Conservation (phyloP, 2,797 vertebrate genomes). For the Perdix hodgsoniae region DNA sequence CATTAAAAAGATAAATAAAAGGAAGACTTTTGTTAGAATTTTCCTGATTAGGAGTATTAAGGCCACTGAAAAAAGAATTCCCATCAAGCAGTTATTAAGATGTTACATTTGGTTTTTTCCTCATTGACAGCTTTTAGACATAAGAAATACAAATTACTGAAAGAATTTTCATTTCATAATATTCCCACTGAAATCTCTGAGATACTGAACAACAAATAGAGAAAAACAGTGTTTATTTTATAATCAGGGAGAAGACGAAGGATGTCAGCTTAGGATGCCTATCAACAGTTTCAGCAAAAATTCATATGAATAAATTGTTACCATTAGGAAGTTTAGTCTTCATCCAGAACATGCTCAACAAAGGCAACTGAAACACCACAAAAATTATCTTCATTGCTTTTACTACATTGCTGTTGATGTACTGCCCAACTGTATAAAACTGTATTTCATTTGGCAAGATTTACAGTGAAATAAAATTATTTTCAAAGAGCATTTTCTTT, state of each 20-base stretch:
- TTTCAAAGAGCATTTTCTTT: slow-evolving; percentile 70
- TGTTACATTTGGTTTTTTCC: neutral
- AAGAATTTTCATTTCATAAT: neutral
- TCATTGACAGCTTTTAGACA: neutral
- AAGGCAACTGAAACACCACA: slow-evolving; percentile 38
- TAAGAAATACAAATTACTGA: neutral
- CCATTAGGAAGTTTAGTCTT: slow-evolving; percentile 14
- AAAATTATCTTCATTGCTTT: slow-evolving; percentile 48
- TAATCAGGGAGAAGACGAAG: slow-evolving; percentile 1
- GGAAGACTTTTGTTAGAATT: neutral
- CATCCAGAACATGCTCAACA: neutral
- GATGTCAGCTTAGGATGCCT: neutral
- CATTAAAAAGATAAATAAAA: neutral
- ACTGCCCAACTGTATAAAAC: slow-evolving; percentile 46
- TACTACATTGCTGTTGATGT: slow-evolving; percentile 35
- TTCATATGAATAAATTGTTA: slow-evolving; percentile 19
- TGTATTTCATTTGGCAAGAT: slow-evolving; percentile 52
- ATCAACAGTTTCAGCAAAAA: neutral
- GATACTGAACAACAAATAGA: neutral
- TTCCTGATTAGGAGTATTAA: neutral
- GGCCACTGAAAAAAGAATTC: neutral
- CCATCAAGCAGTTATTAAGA: neutral
- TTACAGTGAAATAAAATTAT: slow-evolving; percentile 60
- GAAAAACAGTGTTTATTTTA: neutral
- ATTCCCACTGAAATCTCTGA: neutral